Percentiles rank a stretch among this genome's conserved stretches.
Conservation (phyloP, 2,888 invertebrate genomes). For the Rhyacophila evoluta region DNA sequence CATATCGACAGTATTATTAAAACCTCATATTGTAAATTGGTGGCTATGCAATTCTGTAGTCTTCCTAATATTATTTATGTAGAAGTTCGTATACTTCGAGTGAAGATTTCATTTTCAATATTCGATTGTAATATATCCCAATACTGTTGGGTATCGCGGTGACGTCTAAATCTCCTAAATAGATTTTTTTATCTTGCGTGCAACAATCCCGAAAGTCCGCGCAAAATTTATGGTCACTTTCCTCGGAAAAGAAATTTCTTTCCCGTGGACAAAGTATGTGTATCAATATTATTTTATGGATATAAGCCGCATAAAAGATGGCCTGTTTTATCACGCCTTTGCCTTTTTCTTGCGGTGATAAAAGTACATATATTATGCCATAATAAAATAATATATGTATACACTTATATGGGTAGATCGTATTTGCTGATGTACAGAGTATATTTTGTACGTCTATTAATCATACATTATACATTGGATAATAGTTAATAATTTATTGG, state of each 20-base stretch:
- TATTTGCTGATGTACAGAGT: too few species aligned
- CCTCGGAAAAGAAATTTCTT: background rate
- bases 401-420: too few species aligned
- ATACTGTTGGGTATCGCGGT: background rate
- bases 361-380: background rate
- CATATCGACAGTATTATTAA: too few species aligned
- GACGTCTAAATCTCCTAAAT: background rate
- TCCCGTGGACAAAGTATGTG: background rate
- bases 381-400: too few species aligned
- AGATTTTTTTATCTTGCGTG: background rate
- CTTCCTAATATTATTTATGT: too few species aligned
- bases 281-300: conserved; percentile 2
- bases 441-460: too few species aligned
- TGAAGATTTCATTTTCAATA: background rate
- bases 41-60: too few species aligned
- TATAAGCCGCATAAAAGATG: background rate
- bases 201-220: background rate
- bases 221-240: background rate
- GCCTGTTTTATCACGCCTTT: background rate
- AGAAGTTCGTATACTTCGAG: too few species aligned
- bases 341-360: background rate
- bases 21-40: too few species aligned
- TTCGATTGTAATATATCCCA: background rate
- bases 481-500: too few species aligned
- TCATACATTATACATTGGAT: too few species aligned